These are phyloP conservation scores for Drosophila vallismaia DNA, from an alignment of 2,888 invertebrate genomes.

Conservation along the genomic window DNA sequence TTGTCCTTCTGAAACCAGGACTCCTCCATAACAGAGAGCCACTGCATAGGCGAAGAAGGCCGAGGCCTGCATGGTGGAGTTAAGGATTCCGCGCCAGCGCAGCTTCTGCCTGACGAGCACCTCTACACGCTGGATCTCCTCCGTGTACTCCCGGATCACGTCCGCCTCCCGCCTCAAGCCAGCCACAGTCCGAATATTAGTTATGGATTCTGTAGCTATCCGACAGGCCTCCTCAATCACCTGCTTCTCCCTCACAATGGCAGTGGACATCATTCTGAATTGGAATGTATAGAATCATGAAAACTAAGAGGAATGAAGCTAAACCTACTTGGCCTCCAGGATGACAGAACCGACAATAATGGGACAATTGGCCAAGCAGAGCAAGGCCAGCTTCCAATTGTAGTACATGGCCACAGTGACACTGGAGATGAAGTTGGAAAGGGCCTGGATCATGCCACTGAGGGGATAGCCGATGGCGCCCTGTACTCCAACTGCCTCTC, in stretches of 20 bases:
- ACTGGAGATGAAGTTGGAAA: conserved; percentile 88
- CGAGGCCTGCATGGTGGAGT: conserved; percentile 89
- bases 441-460: conserved; percentile 88
- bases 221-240: conserved; percentile 88
- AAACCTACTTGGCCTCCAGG: conserved; percentile 86
- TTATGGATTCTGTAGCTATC: conserved; percentile 90
- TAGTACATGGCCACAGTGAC: conserved; percentile 87
- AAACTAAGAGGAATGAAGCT: neutral
- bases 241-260: conserved; percentile 86
- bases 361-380: conserved; percentile 88
- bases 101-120: conserved; percentile 85
- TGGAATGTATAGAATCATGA: neutral
- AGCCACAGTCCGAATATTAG: conserved; percentile 89
- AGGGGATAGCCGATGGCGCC: conserved; percentile 90
- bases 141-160: conserved; percentile 86
- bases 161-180: conserved; percentile 87
- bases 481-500: conserved; percentile 90
- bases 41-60: conserved; percentile 90
- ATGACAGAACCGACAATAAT: conserved; percentile 89
- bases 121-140: conserved; percentile 85
- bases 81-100: conserved; percentile 88
- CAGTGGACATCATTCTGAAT: conserved; percentile 86
- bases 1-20: conserved; percentile 87
- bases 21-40: conserved; percentile 89
- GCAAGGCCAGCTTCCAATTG: conserved; percentile 89